Conservation (phyloP, 2,113 vertebrate genomes). For the Apaloderma vittatum region DNA sequence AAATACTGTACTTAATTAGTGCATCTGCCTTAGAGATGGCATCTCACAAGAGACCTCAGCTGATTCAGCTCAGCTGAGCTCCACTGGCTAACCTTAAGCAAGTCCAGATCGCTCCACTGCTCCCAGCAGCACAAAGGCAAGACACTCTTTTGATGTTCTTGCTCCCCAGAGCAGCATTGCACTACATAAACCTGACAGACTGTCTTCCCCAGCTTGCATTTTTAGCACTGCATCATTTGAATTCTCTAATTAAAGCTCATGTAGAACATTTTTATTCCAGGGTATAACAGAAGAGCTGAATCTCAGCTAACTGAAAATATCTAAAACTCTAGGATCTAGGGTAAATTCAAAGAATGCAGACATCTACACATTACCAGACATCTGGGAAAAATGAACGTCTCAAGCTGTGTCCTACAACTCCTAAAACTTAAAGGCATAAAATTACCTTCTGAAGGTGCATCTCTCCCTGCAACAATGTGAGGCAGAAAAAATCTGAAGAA, state of each 20-base stretch:
- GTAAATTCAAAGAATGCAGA: background rate
- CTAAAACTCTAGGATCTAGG: background rate
- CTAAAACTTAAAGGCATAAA: background rate
- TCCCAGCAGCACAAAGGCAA: background rate
- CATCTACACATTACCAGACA: background rate
- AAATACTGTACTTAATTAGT: background rate
- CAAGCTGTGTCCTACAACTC: background rate
- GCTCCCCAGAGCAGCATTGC: background rate
- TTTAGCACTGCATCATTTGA: background rate
- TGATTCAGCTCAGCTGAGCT: background rate
- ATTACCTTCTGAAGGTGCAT: background rate
- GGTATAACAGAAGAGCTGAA: background rate
- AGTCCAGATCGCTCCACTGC: background rate
- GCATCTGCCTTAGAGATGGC: background rate
- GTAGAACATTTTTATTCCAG: background rate
- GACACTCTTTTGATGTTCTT: background rate
- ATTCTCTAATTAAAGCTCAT: background rate
- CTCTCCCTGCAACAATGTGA: background rate
- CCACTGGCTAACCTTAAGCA: background rate
- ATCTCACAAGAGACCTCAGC: background rate
- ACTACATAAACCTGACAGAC: background rate
- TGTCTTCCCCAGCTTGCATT: background rate
- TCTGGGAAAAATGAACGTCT: background rate
- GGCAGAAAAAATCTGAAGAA: background rate
- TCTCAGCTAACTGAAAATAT: background rate